Evolutionary conservation across 2,888 invertebrate genomes (phyloP).

Genomic region (Notodonta ziczac): DNA sequence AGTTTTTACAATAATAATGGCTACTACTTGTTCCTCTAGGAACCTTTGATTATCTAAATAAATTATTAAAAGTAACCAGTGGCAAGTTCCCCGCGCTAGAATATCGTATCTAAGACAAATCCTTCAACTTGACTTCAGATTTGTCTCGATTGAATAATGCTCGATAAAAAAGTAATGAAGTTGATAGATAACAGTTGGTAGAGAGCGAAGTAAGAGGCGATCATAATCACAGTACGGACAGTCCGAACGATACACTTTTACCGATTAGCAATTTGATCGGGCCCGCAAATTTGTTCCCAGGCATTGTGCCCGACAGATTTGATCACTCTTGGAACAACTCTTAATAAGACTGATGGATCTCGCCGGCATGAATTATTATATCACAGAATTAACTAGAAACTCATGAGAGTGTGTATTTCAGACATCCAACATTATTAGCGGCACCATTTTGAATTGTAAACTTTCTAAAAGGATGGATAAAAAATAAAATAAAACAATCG

Average conservation of each 20-base stretch:
- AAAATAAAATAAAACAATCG: slow-evolving; percentile 7
- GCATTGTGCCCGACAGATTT: slow-evolving; percentile 37
- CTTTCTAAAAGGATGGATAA: slow-evolving; percentile 9
- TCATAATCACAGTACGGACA: slow-evolving; percentile 49
- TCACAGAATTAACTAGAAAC: slow-evolving; percentile 23
- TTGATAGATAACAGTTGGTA: slow-evolving; percentile 26
- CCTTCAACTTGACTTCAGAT: slow-evolving; percentile 8
- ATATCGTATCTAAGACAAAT: not conserved
- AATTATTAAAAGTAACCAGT: slow-evolving; percentile 6
- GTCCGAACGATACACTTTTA: slow-evolving; percentile 66
- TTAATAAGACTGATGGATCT: slow-evolving; percentile 28
- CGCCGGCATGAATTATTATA: slow-evolving; percentile 23
- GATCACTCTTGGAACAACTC: slow-evolving; percentile 36
- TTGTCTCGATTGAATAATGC: slow-evolving; percentile 5
- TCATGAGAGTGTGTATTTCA: slow-evolving; percentile 15
- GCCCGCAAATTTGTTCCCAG: slow-evolving; percentile 44
- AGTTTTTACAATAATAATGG: too few relatives aligned
- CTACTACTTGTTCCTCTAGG: too few relatives aligned
- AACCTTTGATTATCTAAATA: too few relatives aligned
- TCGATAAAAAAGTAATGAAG: slow-evolving; percentile 26
- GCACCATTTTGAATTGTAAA: not conserved
- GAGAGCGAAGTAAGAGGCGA: slow-evolving; percentile 46
- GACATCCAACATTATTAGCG: not conserved
- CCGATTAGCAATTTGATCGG: slow-evolving; percentile 61
- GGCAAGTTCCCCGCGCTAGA: not conserved